Evolutionary conservation across 2,797 vertebrate species (phyloP).

Genomic region (Xenops minutus): DNA sequence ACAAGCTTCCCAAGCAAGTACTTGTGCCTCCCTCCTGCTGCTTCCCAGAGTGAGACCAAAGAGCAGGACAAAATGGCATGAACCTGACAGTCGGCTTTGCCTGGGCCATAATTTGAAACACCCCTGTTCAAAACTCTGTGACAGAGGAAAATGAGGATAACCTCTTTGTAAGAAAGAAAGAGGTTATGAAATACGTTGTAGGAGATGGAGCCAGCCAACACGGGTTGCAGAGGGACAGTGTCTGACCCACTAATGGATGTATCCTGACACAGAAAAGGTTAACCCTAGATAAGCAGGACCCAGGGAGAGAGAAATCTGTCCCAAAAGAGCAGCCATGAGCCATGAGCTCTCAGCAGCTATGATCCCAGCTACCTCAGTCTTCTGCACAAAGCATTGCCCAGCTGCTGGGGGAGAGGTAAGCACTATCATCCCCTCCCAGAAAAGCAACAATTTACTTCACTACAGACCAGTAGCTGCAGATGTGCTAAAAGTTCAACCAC

Average conservation of each 20-base stretch:
- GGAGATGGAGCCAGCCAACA: neutral
- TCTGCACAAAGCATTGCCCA: neutral
- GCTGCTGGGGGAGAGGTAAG: neutral
- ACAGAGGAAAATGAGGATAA: slow-evolving; percentile 22
- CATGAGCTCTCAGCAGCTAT: neutral
- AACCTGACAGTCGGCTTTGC: neutral
- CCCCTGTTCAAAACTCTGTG: neutral
- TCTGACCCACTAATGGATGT: neutral
- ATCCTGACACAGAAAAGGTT: slow-evolving; percentile 30
- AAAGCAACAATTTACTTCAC: neutral
- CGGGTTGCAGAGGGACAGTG: neutral
- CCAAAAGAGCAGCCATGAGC: neutral
- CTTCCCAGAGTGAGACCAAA: neutral
- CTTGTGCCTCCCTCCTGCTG: neutral
- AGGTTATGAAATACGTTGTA: neutral
- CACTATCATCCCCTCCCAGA: neutral
- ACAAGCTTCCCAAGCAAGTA: neutral
- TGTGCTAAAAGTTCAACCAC: neutral
- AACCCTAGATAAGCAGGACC: neutral
- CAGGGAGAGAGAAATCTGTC: neutral
- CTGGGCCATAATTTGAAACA: neutral
- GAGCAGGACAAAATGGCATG: neutral
- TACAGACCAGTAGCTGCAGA: neutral
- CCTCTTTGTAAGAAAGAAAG: slow-evolving; percentile 26
- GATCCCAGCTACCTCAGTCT: neutral